Conservation (phyloP, 2,113 vertebrate species). For the Neolamprologus variostigma region DNA sequence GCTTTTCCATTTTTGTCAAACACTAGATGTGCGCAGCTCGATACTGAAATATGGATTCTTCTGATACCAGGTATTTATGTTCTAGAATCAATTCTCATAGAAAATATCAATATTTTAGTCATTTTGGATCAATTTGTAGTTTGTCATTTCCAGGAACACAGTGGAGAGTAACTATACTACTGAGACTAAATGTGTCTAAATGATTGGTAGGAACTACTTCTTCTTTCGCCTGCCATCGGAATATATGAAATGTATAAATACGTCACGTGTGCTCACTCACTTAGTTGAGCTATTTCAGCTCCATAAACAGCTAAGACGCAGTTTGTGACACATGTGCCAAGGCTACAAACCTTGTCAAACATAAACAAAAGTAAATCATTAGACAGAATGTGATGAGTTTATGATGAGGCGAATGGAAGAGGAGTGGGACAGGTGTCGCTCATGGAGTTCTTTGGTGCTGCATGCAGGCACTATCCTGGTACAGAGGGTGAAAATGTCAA, state of each 20-base stretch:
- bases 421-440: background rate
- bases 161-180: background rate
- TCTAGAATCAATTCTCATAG: background rate
- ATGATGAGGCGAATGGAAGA: background rate
- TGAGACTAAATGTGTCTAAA: background rate
- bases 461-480: background rate
- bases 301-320: fast-evolving
- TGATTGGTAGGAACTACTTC: background rate
- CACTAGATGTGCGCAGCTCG: background rate
- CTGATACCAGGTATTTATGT: background rate
- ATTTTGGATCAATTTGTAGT: background rate
- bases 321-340: background rate
- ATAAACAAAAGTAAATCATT: background rate
- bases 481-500: background rate
- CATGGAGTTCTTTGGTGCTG: background rate
- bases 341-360: background rate
- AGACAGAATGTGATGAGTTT: background rate
- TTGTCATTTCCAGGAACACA: background rate
- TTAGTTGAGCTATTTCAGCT: background rate
- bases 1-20: background rate
- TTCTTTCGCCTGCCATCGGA: fast-evolving
- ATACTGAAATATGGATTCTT: background rate
- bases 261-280: background rate
- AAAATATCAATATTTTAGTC: background rate
- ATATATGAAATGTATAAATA: background rate